Conservation (phyloP, 2,113 vertebrate genomes). For the Trogon melanurus region DNA sequence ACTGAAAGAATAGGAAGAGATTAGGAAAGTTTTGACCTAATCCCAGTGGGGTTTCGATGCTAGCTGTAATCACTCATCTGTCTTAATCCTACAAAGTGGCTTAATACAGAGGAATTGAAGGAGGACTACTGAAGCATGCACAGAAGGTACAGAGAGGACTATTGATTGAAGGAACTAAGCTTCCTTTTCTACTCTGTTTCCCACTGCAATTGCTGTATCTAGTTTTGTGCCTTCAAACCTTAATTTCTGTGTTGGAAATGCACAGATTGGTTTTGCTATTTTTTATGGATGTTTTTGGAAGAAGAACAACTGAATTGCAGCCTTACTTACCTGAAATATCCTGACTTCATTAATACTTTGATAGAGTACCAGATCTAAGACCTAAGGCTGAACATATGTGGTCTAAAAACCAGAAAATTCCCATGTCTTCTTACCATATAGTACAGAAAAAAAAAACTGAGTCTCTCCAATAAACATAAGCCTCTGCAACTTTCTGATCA, state of each 20-base stretch:
- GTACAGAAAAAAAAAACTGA: background rate
- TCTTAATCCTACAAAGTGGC: slow-evolving; percentile 58
- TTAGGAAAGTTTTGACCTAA: slow-evolving; percentile 37
- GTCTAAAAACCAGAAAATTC: background rate
- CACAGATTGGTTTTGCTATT: background rate
- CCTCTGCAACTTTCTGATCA: slow-evolving; percentile 6
- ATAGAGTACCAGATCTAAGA: background rate
- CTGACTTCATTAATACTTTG: background rate
- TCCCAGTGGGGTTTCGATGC: slow-evolving; percentile 34
- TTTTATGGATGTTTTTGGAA: background rate
- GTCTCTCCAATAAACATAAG: background rate
- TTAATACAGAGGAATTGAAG: slow-evolving; percentile 57
- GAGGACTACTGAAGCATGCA: slow-evolving; percentile 55
- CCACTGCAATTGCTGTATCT: background rate
- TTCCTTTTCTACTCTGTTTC: slow-evolving; percentile 57
- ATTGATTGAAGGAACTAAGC: slow-evolving; percentile 61
- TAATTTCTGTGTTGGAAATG: slow-evolving; percentile 11
- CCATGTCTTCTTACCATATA: background rate
- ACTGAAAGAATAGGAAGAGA: background rate
- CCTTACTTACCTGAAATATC: background rate
- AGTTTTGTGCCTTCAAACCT: slow-evolving; percentile 30
- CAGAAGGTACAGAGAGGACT: slow-evolving; percentile 53
- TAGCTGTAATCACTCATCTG: slow-evolving; percentile 63
- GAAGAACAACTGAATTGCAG: background rate
- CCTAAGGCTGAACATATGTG: background rate